phyloP scores from a whole-genome alignment of 2,797 vertebrate genomes.

The Vultur gryphus region DNA sequence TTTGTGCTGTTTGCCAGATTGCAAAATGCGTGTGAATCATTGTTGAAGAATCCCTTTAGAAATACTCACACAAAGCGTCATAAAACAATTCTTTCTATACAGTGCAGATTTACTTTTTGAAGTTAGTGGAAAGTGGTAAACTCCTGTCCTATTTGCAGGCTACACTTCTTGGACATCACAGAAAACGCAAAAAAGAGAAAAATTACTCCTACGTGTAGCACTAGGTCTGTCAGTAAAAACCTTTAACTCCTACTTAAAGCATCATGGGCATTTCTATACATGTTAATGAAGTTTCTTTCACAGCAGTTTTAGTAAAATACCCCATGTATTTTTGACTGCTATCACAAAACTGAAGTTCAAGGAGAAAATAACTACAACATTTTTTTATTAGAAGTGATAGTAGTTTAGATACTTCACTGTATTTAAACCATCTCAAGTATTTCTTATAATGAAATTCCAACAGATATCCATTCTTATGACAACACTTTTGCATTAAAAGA shows the following conservation, averaged over 20 bases:
- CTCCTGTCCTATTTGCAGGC: not conserved
- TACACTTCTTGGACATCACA: not conserved
- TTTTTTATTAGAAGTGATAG: not conserved
- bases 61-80: not conserved
- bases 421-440: constrained; percentile 13
- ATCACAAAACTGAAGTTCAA: not conserved
- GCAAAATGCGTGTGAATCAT: accelerated
- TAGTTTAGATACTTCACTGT: not conserved
- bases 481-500: not conserved
- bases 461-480: not conserved
- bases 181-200: not conserved
- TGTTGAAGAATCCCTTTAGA: not conserved
- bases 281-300: not conserved
- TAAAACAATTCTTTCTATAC: not conserved
- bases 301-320: not conserved
- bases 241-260: not conserved
- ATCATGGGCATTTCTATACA: not conserved
- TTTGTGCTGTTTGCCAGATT: not conserved
- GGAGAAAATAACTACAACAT: not conserved
- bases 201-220: not conserved
- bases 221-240: not conserved
- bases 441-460: constrained; percentile 21
- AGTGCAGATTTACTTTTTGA: not conserved
- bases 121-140: not conserved
- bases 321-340: not conserved